Conservation (phyloP, 2,888 invertebrate genomes). For the Coelogynopora nodosa region DNA sequence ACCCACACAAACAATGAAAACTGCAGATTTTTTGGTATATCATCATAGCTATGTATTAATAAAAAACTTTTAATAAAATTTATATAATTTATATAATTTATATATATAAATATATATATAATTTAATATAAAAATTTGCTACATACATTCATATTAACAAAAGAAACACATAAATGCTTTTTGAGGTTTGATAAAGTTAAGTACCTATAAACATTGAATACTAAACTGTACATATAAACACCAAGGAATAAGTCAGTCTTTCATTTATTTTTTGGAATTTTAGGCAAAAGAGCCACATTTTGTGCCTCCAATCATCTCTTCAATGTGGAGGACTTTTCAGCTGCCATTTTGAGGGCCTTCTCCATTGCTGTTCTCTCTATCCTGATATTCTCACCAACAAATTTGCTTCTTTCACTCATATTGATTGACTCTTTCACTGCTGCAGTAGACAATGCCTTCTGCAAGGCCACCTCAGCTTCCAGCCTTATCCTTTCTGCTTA, state of each 20-base stretch:
- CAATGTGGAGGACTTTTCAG: constrained; percentile 10
- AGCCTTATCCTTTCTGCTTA: no score
- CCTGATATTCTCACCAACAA: neutral
- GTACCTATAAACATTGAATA: neutral
- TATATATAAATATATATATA: no score
- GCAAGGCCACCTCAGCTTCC: no score
- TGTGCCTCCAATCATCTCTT: neutral
- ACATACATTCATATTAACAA: no score
- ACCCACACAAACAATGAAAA: neutral
- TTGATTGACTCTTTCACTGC: neutral
- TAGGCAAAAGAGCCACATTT: constrained; percentile 11
- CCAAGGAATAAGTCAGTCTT: neutral
- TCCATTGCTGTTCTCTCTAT: constrained; percentile 12
- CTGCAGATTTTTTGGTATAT: neutral
- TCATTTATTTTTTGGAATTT: constrained; percentile 22
- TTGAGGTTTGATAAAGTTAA: neutral
- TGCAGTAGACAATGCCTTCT: no score
- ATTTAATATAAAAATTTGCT: no score
- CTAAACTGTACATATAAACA: constrained; percentile 20
- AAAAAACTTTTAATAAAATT: no score
- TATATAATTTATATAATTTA: no score
- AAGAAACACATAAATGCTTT: neutral
- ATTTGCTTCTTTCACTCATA: neutral
- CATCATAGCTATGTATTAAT: neutral
- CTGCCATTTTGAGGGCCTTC: constrained; percentile 15